Evolutionary conservation across 2,113 vertebrate species (phyloP), one percentile per base, ranked within the genome.

Genomic region (Paedocypris sp.): DNA sequence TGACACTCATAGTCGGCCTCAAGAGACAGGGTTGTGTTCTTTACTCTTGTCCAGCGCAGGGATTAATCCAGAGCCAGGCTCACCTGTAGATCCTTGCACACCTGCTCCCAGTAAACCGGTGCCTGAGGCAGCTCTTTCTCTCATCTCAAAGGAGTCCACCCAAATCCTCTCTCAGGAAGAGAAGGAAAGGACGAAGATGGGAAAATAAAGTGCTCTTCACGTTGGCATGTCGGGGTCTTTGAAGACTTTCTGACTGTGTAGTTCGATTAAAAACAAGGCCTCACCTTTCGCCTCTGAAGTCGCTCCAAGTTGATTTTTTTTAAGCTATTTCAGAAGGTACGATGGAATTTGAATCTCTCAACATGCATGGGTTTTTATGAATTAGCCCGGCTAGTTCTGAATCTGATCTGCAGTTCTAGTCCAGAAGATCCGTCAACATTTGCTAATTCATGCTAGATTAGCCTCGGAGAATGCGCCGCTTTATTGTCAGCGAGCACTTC

Each of bases 171-270:
- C 47, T 29, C 20, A 36, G 46, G 61, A 46, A 36, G 36, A 47
- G 41, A 39, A 9, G 57, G 9, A 43, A 22, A 22, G 39, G 12
- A 47, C 20, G 7, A 16, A 25, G 50, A 56, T 25, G 33, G 32
- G 41, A 38, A 39, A 54, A 56, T 56, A 46, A 64, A 47, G 41
- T 18, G 32, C 35, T 45, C 36, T 64, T 64, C 39, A 50, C 54
- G 6, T 23, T 35, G 48, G 49, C 33, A 69, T 31, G 26, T 31
- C 25, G n/a, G 12, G 10, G 7, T 19, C 60, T 64, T 59, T 64
- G 50, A 64, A 64, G 42, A 39, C 32, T 33, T 51, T 66, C 29
- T 28, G 23, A n/a, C 48, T 20, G 11, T 29, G 35, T 19, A 53
- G 23, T 46, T 52, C 25, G 20, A 25, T 58, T 26, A 43, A 16